These are phyloP conservation scores for Drosophila niveifrons DNA, from an alignment of 2,888 invertebrate genomes.

Conservation along the genomic window DNA sequence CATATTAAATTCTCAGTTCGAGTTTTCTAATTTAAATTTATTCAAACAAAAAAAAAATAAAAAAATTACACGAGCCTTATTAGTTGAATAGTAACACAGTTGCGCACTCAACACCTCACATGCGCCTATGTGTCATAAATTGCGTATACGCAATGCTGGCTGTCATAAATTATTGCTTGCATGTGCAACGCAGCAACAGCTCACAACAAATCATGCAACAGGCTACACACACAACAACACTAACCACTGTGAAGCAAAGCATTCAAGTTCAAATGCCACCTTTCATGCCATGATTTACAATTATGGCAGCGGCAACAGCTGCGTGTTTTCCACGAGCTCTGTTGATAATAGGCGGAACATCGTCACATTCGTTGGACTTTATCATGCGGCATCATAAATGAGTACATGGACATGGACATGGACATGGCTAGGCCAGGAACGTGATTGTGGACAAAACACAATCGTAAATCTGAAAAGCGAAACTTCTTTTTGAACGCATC, in stretches of 20 bases:
- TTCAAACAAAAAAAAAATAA: conserved; percentile 61
- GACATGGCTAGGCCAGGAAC: conserved; percentile 12
- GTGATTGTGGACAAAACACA: conserved; percentile 25
- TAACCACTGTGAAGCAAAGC: conserved; percentile 25
- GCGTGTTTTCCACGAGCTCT: conserved; percentile 62
- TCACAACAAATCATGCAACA: conserved; percentile 74
- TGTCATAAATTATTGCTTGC: conserved; percentile 54
- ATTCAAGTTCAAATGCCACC: conserved; percentile 44
- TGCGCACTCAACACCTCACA: neutral
- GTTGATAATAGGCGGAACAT: conserved; percentile 78
- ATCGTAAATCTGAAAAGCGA: conserved; percentile 66
- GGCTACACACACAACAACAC: conserved; percentile 48
- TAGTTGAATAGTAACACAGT: conserved; percentile 34
- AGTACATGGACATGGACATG: conserved; percentile 25
- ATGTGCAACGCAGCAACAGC: conserved; percentile 40
- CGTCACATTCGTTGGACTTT: conserved; percentile 70
- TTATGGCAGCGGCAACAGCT: conserved; percentile 59
- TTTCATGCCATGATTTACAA: conserved; percentile 68
- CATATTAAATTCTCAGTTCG: conserved; percentile 5
- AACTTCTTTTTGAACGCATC: conserved; percentile 46
- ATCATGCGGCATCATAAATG: conserved; percentile 47
- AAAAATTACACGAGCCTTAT: conserved; percentile 1
- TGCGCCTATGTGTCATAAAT: conserved; percentile 22
- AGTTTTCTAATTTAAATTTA: conserved; percentile 57
- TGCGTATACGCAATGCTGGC: conserved; percentile 46